Evolutionary conservation across 1,140 invertebrate genomes (phyloP), one percentile per base, ranked within the genome.

Genomic region (Pseudoatta argentina): DNA sequence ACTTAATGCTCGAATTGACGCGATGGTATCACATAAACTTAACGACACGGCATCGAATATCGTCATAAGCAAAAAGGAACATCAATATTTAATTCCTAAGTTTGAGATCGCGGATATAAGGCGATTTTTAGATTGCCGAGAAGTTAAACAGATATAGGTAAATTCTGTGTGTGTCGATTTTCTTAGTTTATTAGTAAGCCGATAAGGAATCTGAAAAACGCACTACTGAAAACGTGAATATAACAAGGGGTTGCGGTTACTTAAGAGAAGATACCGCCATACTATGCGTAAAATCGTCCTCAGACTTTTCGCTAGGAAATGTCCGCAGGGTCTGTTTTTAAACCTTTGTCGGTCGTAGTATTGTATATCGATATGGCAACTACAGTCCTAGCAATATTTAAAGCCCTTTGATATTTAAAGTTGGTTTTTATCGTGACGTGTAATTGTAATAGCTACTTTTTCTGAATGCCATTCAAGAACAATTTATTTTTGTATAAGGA

Each of bases 111-210:
- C 24, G 34, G 53, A 0, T 8, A 76, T 64, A 61, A 83, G 39
- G 27, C 48, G 72, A 55, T 73, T 85, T 64, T 57, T 53, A 27
- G 27, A 71, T 57, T 55, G 59, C 48, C 18, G 87, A 81, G n/a
- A 63, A 64, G 55, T 57, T 88, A 88, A 88, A 82, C 24, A 44
- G 34, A 61, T 63, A 34, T 55, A 61, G 27, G 34, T 86, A 82
- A 86, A 39, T 57, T 63, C 55, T 76, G 21, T 61, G 66, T 61
- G 44, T 10, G 7, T 66, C 21, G 67, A 57, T 39, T 30, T 8
- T 39, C 48, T n/a, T n/a, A 44, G 18, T n/a, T 88, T 85, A 76
- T 88, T 88, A 88, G 77, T 76, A 75, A 78, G 34, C 21, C 53
- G 75, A 86, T 69, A 88, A 55, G 64, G 24, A 3, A 18, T 21